Conservation (phyloP, 35 echinoderm and acorn worm genomes). For the Apostichopus californicus region DNA sequence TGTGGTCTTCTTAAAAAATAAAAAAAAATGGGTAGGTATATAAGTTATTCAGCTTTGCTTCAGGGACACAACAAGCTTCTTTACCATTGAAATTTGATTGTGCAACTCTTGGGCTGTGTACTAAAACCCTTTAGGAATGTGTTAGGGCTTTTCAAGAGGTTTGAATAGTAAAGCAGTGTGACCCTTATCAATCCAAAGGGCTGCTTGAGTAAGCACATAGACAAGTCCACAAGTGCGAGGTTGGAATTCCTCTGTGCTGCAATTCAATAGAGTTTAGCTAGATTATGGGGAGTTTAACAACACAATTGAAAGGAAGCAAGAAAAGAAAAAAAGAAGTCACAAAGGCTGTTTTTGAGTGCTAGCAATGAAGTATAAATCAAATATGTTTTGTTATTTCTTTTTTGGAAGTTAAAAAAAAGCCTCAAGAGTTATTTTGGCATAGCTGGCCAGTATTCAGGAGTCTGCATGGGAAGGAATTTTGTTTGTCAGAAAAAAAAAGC, state of each 20-base stretch:
- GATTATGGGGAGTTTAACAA: conserved; percentile 3
- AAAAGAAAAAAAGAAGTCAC: background rate
- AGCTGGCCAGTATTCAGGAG: too few relatives aligned
- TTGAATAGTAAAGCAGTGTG: background rate
- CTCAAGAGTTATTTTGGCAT: too few relatives aligned
- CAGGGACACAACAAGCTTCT: background rate
- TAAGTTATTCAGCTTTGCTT: too few relatives aligned
- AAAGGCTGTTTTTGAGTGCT: background rate
- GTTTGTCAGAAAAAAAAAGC: background rate
- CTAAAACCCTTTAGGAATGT: background rate
- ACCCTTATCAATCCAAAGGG: background rate
- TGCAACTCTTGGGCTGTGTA: background rate
- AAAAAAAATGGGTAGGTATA: too few relatives aligned
- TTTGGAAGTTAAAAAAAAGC: background rate
- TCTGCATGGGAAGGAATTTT: background rate
- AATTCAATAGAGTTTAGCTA: conserved; percentile 1
- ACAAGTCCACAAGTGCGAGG: background rate
- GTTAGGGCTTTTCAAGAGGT: conserved; percentile 11
- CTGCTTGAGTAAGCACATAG: conserved; percentile 6
- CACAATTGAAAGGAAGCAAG: background rate
- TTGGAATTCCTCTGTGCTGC: background rate
- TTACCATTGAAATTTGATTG: conserved; percentile 7
- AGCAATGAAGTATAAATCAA: background rate
- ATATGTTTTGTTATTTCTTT: background rate
- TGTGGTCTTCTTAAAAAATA: too few relatives aligned